These are phyloP conservation scores for Empidonax alnorum DNA, from an alignment of 2,113 vertebrate genomes.

Conservation along the genomic window DNA sequence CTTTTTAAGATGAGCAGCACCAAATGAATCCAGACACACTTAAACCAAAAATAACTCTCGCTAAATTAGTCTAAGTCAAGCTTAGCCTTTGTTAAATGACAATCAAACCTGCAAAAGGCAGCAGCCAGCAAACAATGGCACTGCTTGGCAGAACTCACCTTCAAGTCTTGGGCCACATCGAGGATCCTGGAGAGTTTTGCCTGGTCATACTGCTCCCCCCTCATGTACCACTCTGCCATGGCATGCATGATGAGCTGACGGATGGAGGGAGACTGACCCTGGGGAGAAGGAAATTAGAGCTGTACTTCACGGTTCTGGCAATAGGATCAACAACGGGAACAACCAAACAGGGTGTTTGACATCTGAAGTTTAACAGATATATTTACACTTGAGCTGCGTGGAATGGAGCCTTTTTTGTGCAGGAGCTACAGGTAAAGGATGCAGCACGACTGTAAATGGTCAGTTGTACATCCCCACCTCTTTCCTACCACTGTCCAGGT, in stretches of 20 bases:
- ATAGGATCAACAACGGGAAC: too few species aligned
- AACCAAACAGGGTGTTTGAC: background rate
- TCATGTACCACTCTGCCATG: conserved; percentile 99
- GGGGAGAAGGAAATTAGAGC: background rate
- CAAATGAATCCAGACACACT: background rate
- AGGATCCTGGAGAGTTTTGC: conserved; percentile 97
- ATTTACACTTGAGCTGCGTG: background rate
- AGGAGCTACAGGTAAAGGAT: background rate
- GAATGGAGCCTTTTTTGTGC: background rate
- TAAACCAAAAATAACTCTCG: background rate
- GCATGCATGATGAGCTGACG: conserved; percentile 99
- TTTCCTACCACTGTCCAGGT: background rate
- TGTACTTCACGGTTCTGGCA: background rate
- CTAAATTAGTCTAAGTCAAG: background rate
- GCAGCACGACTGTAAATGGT: accelerated
- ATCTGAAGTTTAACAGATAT: background rate
- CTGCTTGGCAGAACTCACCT: conserved; percentile 77
- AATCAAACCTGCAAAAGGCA: background rate
- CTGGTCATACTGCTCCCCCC: conserved; percentile 98
- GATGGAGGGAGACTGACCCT: conserved; percentile 99
- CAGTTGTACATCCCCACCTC: background rate
- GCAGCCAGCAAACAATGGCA: background rate
- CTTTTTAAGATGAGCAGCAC: background rate
- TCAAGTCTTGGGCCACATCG: conserved; percentile 98
- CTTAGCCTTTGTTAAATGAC: background rate